Evolutionary conservation across 2,888 invertebrate species (phyloP).

Genomic region (Chrysopilus asiliformis): DNA sequence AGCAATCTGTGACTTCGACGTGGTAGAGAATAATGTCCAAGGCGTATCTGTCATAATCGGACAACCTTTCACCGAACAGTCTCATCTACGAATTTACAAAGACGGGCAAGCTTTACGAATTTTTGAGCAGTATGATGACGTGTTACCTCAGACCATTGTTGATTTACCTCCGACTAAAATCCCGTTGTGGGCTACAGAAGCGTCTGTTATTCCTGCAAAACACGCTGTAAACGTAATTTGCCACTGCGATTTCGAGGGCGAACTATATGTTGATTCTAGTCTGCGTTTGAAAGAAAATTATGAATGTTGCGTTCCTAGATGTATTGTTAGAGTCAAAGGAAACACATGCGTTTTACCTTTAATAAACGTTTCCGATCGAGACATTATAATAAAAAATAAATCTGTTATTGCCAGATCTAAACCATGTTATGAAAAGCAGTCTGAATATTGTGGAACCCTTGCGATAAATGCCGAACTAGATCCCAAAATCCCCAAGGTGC

Average conservation of each 20-base stretch:
- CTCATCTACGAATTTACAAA: not conserved
- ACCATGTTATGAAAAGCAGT: not conserved
- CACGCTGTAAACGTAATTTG: not conserved
- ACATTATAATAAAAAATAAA: slow-evolving; percentile 1
- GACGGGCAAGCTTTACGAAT: not conserved
- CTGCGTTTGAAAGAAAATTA: not conserved
- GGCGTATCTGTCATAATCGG: no score
- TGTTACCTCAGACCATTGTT: not conserved
- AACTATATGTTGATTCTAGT: not conserved
- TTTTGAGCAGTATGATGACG: not conserved
- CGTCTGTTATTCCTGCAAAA: no score
- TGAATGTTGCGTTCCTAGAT: slow-evolving; percentile 1
- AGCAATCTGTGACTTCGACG: no score
- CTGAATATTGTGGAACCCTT: not conserved
- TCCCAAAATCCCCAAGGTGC: not conserved
- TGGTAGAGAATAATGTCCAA: no score
- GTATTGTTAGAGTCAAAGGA: not conserved
- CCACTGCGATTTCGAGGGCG: not conserved
- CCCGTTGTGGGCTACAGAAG: slow-evolving; percentile 1
- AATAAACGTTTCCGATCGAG: not conserved
- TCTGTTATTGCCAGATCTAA: not conserved
- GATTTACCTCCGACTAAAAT: not conserved
- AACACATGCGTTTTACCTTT: not conserved
- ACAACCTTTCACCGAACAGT: no score
- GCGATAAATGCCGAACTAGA: not conserved